Percentiles rank a stretch among this genome's conserved stretches.
phyloP scores from a whole-genome alignment of 2,888 invertebrate genomes.

The Cybosia mesomella region DNA sequence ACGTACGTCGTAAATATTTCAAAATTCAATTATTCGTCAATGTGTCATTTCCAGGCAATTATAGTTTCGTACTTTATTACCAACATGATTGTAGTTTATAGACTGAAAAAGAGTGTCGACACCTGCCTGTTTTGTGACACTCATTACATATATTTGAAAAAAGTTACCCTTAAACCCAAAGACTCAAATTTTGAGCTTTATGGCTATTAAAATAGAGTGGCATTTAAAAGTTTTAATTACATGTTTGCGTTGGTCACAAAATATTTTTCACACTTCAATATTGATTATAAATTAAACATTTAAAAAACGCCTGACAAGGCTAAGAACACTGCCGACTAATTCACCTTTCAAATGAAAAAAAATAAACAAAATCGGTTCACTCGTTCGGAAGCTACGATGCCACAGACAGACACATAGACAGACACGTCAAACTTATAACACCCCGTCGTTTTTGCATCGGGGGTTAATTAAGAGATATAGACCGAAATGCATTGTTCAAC shows the following conservation, averaged over 20 bases:
- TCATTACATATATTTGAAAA: slow-evolving; percentile 22
- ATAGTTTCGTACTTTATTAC: slow-evolving; percentile 33
- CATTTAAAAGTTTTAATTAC: background rate
- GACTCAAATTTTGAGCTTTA: slow-evolving; percentile 20
- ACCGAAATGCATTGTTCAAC: slow-evolving; percentile 44
- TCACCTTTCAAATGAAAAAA: no score
- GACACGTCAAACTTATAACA: no score
- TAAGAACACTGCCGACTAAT: no score
- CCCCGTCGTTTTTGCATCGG: no score
- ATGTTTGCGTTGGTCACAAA: slow-evolving; percentile 17
- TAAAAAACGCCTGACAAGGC: no score
- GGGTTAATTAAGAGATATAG: slow-evolving; percentile 51
- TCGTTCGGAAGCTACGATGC: no score
- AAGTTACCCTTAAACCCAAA: background rate
- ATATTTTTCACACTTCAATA: slow-evolving; percentile 42
- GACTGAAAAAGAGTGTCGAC: slow-evolving; percentile 29
- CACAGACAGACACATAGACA: no score
- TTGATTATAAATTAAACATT: no score
- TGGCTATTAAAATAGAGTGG: slow-evolving; percentile 3
- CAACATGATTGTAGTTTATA: slow-evolving; percentile 41
- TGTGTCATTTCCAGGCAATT: background rate
- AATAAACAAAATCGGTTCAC: no score
- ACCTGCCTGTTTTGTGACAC: slow-evolving; percentile 36
- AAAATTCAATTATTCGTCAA: background rate
- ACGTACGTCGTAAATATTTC: background rate